Conservation (phyloP, 2,113 vertebrate species). For the Microtus richardsoni region DNA sequence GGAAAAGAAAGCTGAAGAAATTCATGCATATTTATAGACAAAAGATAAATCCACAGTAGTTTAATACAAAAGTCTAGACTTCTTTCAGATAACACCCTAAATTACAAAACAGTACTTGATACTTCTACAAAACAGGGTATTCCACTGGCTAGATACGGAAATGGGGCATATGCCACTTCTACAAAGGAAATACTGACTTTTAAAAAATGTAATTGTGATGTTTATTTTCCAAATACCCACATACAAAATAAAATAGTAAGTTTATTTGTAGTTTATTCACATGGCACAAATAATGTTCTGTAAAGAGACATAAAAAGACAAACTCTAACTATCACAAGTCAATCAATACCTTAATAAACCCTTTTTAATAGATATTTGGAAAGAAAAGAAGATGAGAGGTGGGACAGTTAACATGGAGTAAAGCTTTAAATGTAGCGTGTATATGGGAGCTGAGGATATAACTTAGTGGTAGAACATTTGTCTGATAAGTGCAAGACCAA, state of each 20-base stretch:
- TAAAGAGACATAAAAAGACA: constrained; percentile 37
- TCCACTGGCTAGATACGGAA: neutral
- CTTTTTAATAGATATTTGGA: constrained; percentile 25
- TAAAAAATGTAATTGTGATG: constrained; percentile 28
- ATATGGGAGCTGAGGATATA: neutral
- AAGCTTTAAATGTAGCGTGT: neutral
- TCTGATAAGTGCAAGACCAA: neutral
- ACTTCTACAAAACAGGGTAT: neutral
- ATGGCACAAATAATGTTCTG: constrained; percentile 41
- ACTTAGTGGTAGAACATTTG: neutral
- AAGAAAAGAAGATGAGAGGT: constrained; percentile 11
- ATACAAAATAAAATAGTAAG: constrained; percentile 55
- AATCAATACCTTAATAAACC: constrained; percentile 20
- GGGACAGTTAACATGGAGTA: neutral
- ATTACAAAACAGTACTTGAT: constrained; percentile 34
- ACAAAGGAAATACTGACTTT: constrained; percentile 58
- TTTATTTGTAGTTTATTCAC: constrained; percentile 28
- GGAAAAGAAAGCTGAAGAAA: neutral
- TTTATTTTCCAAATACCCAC: constrained; percentile 4
- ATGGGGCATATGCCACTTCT: neutral
- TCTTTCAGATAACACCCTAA: constrained; percentile 31
- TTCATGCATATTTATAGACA: constrained; percentile 14
- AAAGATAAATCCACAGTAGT: constrained; percentile 1
- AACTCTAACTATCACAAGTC: neutral
- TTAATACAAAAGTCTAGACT: constrained; percentile 19